A percentile compares a stretch with the other conserved stretches of the same genome.
These are phyloP conservation scores for Trichogramma pretiosum DNA, from an alignment of 1,140 invertebrate genomes.

Conservation along the genomic window DNA sequence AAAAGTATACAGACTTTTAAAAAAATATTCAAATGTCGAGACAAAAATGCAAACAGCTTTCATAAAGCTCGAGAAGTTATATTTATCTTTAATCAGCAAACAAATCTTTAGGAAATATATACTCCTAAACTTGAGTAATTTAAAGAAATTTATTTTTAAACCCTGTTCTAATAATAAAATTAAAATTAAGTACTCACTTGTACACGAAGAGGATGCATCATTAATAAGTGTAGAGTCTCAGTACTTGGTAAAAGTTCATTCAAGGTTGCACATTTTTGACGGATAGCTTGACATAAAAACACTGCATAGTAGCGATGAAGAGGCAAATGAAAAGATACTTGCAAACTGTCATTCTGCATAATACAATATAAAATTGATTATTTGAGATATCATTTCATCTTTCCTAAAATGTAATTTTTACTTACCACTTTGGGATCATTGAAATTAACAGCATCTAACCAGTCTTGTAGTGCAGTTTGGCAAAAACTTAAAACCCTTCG, in stretches of 20 bases:
- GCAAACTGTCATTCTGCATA: conserved; percentile 64
- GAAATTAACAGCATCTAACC: conserved; percentile 77
- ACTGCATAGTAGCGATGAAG: conserved; percentile 89
- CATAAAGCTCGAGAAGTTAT: too few relatives aligned
- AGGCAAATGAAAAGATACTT: conserved; percentile 91
- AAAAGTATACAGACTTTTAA: too few relatives aligned
- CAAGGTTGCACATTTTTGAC: conserved; percentile 67
- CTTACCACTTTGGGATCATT: conserved; percentile 58
- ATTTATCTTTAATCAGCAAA: too few relatives aligned
- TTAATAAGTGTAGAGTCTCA: conserved; percentile 69
- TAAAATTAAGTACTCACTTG: conserved; percentile 59
- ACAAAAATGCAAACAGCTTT: too few relatives aligned
- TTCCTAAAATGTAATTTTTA: conserved; percentile 8
- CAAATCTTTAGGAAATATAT: too few relatives aligned
- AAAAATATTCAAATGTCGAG: too few relatives aligned
- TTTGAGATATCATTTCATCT: not conserved
- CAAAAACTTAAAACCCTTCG: conserved; percentile 66
- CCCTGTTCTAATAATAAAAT: too few relatives aligned
- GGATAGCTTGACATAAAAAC: conserved; percentile 82
- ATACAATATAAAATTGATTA: not conserved
- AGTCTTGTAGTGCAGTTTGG: conserved; percentile 67
- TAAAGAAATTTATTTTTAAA: not conserved
- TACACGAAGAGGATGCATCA: conserved; percentile 79
- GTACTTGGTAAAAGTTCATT: conserved; percentile 69
- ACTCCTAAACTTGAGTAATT: not conserved